phyloP scores from a whole-genome alignment of 1,140 invertebrate genomes.

The Choristoneura fumiferana region DNA sequence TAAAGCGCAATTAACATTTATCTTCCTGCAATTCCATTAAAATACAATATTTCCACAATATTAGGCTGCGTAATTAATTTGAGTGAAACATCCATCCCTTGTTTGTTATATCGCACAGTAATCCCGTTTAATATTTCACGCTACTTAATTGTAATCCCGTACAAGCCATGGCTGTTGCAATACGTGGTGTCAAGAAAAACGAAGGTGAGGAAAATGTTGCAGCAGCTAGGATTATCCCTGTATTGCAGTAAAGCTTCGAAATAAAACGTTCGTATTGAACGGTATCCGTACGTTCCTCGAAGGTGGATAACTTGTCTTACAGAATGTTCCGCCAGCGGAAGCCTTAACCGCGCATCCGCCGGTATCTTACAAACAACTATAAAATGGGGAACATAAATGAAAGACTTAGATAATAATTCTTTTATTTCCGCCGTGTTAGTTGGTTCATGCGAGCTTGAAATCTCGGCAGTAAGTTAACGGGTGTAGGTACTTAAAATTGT shows the following conservation, averaged over 20 bases:
- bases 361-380: conserved; percentile 6
- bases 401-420: conserved; percentile 12
- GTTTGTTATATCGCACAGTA: background rate
- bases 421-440: conserved; percentile 4
- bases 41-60: too few relatives aligned
- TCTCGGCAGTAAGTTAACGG: background rate
- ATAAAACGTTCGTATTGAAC: conserved; percentile 15
- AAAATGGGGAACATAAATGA: conserved; percentile 12
- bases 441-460: background rate
- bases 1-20: too few relatives aligned
- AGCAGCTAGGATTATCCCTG: conserved; percentile 6
- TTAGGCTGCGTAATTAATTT: too few relatives aligned
- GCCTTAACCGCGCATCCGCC: background rate
- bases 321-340: conserved; percentile 9
- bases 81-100: too few relatives aligned
- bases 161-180: background rate
- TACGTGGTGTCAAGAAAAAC: conserved; percentile 11
- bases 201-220: conserved; percentile 4
- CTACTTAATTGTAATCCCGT: conserved; percentile 1
- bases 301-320: conserved; percentile 17
- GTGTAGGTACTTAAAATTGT: background rate
- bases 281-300: background rate
- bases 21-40: too few relatives aligned
- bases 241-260: conserved; percentile 9
- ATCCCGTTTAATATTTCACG: background rate